These are phyloP conservation scores for Dryococelus australis DNA, from an alignment of 2,888 invertebrate genomes.

Conservation along the genomic window DNA sequence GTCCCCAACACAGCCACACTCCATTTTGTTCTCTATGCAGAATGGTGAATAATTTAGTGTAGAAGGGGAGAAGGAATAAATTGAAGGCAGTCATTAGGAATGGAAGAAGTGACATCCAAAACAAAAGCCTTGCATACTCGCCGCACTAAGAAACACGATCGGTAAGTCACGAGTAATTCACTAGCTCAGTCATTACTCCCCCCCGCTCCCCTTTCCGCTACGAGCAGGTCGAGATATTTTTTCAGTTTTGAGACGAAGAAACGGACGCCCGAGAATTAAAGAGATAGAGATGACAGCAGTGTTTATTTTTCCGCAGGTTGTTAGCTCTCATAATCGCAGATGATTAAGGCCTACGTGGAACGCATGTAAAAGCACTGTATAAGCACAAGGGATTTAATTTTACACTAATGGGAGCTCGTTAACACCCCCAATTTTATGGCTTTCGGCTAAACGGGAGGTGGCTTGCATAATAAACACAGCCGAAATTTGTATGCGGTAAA, in stretches of 20 bases:
- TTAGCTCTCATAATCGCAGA: background rate
- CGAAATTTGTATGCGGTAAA: no score
- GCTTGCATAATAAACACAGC: background rate
- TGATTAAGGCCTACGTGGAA: background rate
- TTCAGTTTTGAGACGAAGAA: background rate
- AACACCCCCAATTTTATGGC: background rate
- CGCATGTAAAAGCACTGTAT: background rate
- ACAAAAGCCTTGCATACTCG: background rate
- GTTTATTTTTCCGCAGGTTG: background rate
- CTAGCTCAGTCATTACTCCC: background rate
- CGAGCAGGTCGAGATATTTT: no score
- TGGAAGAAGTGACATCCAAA: background rate
- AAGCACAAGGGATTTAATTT: background rate
- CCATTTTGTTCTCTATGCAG: no score
- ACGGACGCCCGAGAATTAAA: background rate
- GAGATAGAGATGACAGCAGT: background rate
- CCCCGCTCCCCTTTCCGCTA: no score
- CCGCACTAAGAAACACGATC: background rate
- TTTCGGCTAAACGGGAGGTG: background rate
- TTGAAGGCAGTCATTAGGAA: background rate
- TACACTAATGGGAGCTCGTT: background rate
- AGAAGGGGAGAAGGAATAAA: no score
- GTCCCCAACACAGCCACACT: no score
- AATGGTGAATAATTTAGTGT: no score
- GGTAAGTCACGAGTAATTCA: background rate